Evolutionary conservation across 2,797 vertebrate species (phyloP), one percentile per base, ranked within the genome.

Genomic region (Gobio occitaniae): DNA sequence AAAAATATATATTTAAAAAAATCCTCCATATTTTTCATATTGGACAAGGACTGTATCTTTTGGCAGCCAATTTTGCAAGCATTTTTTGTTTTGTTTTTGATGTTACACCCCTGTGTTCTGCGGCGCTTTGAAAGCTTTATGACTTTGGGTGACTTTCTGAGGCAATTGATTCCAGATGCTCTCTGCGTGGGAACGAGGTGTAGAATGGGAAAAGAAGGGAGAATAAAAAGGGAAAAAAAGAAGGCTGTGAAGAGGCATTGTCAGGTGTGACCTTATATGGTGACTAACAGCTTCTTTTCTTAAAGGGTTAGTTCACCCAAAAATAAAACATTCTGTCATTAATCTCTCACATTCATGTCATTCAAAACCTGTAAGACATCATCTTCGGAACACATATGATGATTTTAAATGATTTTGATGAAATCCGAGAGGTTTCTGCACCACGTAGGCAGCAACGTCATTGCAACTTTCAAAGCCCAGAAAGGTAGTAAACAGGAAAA

Each of bases 131-230:
- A 95, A 94, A 94, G 92, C 92, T 95, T 95, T 94, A 95, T 93
- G 94, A 93, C 93, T 94, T 91, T 93, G 88, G 94, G 94, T 93
- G 93, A 94, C 94, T 95, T 93, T 95, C 91, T 88, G 41, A 90
- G 90, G 92, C 93, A 94, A 95, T 95, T 87, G 93, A 91, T 95
- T 95, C 94, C 95, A 95, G 94, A 96, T 95, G 95, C 94, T 91
- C 91, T 91, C 91, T 92, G 93, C 94, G 94, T 94, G 94, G 94
- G 93, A 91, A 85, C 7, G 44, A 71, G 71, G 47, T 63, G 17
- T 50, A 32, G 19, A 63, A 19, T 16, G 61, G 32, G 47, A 32
- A 36, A 32, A 36, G 78, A 41, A 36, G 77, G 84, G 90, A 89
- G 36, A 81, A 89, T 89, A 90, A 87, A 86, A 88, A 91, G 88